Evolutionary conservation across 2,888 invertebrate genomes (phyloP).

Genomic region (Agriotes lineatus): DNA sequence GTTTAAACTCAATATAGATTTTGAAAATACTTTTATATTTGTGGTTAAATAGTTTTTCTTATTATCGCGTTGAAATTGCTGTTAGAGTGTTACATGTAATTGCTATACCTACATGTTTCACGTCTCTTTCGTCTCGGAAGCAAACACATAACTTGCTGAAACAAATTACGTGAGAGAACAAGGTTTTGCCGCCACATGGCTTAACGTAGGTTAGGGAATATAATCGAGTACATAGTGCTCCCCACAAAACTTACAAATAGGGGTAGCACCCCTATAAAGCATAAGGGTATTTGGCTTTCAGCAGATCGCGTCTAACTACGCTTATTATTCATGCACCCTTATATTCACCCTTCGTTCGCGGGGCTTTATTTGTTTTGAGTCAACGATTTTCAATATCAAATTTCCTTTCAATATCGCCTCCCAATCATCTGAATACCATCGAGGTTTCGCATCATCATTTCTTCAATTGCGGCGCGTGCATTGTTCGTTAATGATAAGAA

Average conservation of each 20-base stretch:
- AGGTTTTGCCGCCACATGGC: slow-evolving; percentile 25
- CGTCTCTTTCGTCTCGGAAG: slow-evolving; percentile 8
- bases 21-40: too few species aligned
- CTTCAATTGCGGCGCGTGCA: too few species aligned
- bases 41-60: too few species aligned
- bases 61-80: background rate
- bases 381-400: slow-evolving; percentile 36
- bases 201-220: slow-evolving; percentile 30
- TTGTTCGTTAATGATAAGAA: slow-evolving; percentile 2
- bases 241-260: slow-evolving; percentile 36
- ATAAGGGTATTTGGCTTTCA: slow-evolving; percentile 40
- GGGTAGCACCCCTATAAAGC: slow-evolving; percentile 40
- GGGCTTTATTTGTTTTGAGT: slow-evolving; percentile 35
- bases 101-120: background rate
- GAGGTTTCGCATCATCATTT: too few species aligned
- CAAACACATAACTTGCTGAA: slow-evolving; percentile 18
- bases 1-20: too few species aligned
- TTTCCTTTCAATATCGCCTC: slow-evolving; percentile 24
- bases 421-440: slow-evolving; percentile 2
- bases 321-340: slow-evolving; percentile 43
- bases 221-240: slow-evolving; percentile 27
- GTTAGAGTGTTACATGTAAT: background rate
- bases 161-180: slow-evolving; percentile 30
- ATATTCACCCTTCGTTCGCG: slow-evolving; percentile 15
- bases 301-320: slow-evolving; percentile 37